Evolutionary conservation across 2,888 invertebrate species (phyloP).

Genomic region (Scaeva pyrastri): DNA sequence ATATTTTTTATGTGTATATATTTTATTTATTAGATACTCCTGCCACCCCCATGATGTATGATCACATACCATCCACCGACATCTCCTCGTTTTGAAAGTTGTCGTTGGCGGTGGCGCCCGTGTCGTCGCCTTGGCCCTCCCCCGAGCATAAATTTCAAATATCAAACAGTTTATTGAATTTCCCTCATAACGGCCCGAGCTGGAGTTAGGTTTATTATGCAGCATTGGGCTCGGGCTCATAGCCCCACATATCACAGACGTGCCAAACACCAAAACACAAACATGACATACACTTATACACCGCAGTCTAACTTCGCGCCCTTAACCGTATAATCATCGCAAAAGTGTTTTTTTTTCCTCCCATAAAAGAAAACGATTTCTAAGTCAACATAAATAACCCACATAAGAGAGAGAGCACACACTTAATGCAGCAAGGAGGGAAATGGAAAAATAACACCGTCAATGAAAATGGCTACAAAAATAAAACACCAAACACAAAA

Average conservation of each 20-base stretch:
- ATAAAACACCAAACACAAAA: slow-evolving; percentile 47
- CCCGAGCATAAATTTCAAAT: slow-evolving; percentile 66
- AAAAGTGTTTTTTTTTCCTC: slow-evolving; percentile 57
- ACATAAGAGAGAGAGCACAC: slow-evolving; percentile 66
- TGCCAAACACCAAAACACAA: slow-evolving; percentile 25
- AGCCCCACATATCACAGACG: slow-evolving; percentile 48
- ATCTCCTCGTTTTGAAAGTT: slow-evolving; percentile 9
- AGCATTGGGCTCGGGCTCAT: slow-evolving; percentile 43
- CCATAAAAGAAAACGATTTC: slow-evolving; percentile 76
- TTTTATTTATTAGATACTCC: slow-evolving; percentile 1
- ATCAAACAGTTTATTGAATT: slow-evolving; percentile 75
- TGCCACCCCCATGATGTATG: background rate
- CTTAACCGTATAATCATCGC: slow-evolving; percentile 73
- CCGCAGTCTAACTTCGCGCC: slow-evolving; percentile 43
- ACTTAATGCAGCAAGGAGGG: slow-evolving; percentile 26
- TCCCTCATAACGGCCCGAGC: slow-evolving; percentile 55
- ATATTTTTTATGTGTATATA: slow-evolving; percentile 30
- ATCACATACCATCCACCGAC: slow-evolving; percentile 4
- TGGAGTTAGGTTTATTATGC: slow-evolving; percentile 40
- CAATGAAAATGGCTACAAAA: slow-evolving; percentile 54
- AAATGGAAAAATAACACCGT: slow-evolving; percentile 44
- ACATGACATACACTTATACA: slow-evolving; percentile 25
- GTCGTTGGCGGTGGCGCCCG: background rate
- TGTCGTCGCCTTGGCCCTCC: background rate
- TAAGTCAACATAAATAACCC: slow-evolving; percentile 75